A percentile compares a stretch with the other conserved stretches of the same genome.
These are phyloP conservation scores for Cylas formicarius DNA, from an alignment of 1,140 invertebrate species.

Conservation along the genomic window DNA sequence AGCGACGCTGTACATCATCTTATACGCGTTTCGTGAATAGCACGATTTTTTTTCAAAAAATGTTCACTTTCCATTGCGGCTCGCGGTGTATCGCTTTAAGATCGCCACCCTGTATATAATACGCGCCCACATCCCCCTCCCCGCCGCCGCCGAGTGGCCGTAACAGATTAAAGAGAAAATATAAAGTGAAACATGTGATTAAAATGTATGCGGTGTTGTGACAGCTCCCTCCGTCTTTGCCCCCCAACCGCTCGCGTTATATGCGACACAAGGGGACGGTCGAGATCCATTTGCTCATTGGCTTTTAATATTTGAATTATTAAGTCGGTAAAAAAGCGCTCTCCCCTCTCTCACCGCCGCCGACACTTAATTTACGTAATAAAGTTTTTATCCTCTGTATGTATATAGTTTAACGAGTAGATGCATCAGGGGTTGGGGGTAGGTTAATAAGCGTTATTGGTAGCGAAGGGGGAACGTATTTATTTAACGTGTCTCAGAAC, in stretches of 20 bases:
- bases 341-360: not conserved
- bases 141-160: slow-evolving; percentile 7
- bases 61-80: not conserved
- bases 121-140: not conserved
- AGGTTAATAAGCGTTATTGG: too few relatives aligned
- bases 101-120: slow-evolving; percentile 14
- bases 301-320: slow-evolving; percentile 20
- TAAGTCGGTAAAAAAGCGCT: slow-evolving; percentile 19
- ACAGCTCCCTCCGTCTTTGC: slow-evolving; percentile 30
- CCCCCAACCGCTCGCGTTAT: slow-evolving; percentile 16
- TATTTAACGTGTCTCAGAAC: too few relatives aligned
- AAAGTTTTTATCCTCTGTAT: too few relatives aligned
- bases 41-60: not conserved
- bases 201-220: slow-evolving; percentile 38
- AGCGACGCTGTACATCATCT: too few relatives aligned
- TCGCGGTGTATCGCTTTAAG: not conserved
- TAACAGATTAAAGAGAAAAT: slow-evolving; percentile 14
- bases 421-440: too few relatives aligned
- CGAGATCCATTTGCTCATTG: slow-evolving; percentile 13
- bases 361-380: too few relatives aligned
- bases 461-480: too few relatives aligned
- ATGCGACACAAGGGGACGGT: slow-evolving; percentile 22
- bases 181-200: slow-evolving; percentile 35
- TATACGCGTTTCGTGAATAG: too few relatives aligned
- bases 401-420: too few relatives aligned